Evolutionary conservation across 2,113 vertebrate species (phyloP).

Genomic region (Xenus cinereus): DNA sequence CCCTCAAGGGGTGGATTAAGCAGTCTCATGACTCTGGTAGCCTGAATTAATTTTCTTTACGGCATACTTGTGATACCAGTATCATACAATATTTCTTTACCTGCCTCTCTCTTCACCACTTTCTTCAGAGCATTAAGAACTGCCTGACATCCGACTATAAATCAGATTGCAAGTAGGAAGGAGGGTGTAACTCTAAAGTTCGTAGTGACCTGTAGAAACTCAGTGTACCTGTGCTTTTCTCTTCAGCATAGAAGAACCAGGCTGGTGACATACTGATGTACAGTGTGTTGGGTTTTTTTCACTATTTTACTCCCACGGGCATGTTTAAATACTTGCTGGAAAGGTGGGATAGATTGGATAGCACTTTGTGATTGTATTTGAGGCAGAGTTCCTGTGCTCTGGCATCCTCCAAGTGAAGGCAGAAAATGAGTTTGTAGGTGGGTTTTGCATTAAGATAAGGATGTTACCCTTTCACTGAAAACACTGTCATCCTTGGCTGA

Average conservation of each 20-base stretch:
- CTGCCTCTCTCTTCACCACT: not conserved
- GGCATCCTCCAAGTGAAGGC: not conserved
- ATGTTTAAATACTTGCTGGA: not conserved
- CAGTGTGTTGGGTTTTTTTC: not conserved
- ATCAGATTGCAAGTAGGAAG: not conserved
- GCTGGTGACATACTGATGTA: not conserved
- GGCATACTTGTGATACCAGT: not conserved
- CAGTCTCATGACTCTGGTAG: not conserved
- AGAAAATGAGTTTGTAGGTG: not conserved
- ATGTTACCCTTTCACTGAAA: not conserved
- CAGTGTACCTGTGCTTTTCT: not conserved
- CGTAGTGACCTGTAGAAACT: not conserved
- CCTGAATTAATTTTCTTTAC: not conserved
- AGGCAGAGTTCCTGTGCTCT: not conserved
- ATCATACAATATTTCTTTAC: not conserved
- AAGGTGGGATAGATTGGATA: not conserved
- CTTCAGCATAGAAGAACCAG: not conserved
- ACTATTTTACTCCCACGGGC: not conserved
- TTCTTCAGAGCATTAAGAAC: not conserved
- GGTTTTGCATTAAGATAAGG: not conserved
- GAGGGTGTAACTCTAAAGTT: not conserved
- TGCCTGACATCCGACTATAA: not conserved
- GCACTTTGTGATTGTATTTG: not conserved
- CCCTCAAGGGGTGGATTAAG: not conserved
- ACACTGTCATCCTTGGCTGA: not conserved